These are phyloP conservation scores for Euzetes globulus DNA, from an alignment of 2,888 invertebrate genomes.

Conservation along the genomic window DNA sequence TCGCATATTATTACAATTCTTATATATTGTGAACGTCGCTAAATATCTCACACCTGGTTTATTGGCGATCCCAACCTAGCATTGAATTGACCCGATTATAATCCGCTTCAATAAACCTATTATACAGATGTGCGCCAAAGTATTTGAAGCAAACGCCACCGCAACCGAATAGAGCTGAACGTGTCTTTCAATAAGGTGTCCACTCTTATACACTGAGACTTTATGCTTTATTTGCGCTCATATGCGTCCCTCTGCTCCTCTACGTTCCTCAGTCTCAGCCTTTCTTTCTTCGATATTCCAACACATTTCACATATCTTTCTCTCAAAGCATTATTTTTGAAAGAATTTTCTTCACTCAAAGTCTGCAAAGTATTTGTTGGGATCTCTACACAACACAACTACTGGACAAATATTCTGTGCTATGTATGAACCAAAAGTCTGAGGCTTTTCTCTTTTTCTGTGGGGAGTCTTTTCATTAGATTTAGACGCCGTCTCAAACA, in stretches of 20 bases:
- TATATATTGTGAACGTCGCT: conserved; percentile 13
- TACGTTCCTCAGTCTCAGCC: neutral
- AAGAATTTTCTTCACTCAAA: conserved; percentile 15
- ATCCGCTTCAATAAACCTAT: conserved; percentile 29
- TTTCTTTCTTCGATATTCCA: neutral
- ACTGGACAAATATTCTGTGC: neutral
- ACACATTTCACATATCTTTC: conserved; percentile 9
- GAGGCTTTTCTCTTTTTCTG: neutral
- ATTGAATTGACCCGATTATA: conserved; percentile 28
- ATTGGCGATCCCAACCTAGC: neutral
- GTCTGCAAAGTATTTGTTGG: neutral
- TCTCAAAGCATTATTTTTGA: conserved; percentile 15
- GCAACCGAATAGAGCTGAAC: neutral
- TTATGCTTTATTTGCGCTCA: neutral
- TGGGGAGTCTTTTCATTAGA: conserved; percentile 24
- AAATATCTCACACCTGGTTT: conserved; percentile 31
- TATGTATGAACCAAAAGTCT: neutral
- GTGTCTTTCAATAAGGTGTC: neutral
- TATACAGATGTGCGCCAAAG: conserved; percentile 27
- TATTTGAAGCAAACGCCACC: conserved; percentile 13
- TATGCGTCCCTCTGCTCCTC: neutral
- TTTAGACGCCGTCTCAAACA: neutral
- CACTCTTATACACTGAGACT: neutral
- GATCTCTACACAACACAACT: neutral
- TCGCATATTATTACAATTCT: conserved; percentile 2